Evolutionary conservation across 1,140 invertebrate species (phyloP).

Genomic region (Belonocnema kinseyi): DNA sequence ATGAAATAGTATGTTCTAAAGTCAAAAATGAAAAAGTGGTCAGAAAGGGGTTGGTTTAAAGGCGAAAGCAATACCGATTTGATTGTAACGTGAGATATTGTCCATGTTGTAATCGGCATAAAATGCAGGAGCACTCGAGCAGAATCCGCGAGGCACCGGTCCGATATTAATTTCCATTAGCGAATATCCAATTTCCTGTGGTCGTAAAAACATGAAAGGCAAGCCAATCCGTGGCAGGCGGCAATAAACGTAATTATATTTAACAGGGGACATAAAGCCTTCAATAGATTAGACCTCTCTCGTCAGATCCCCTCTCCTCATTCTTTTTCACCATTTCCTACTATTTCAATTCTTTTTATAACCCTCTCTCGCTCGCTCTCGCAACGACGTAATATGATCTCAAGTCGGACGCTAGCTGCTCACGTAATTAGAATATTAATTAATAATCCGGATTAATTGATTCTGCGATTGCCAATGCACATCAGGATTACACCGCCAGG

Average conservation of each 20-base stretch:
- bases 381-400: slow-evolving; percentile 47
- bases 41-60: neutral
- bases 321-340: slow-evolving; percentile 33
- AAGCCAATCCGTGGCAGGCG: slow-evolving; percentile 52
- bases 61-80: neutral
- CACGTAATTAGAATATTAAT: slow-evolving; percentile 65
- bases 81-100: slow-evolving; percentile 22
- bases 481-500: neutral
- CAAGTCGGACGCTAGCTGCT: slow-evolving; percentile 35
- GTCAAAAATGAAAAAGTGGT: neutral
- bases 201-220: slow-evolving; percentile 52
- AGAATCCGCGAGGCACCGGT: slow-evolving; percentile 34
- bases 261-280: slow-evolving; percentile 61
- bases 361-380: slow-evolving; percentile 31
- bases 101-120: slow-evolving; percentile 32
- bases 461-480: slow-evolving; percentile 47
- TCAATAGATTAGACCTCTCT: slow-evolving; percentile 59
- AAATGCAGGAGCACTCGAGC: slow-evolving; percentile 44
- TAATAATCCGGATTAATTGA: slow-evolving; percentile 61
- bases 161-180: slow-evolving; percentile 65
- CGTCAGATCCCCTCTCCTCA: slow-evolving; percentile 42
- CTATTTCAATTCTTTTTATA: slow-evolving; percentile 1
- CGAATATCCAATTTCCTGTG: slow-evolving; percentile 62
- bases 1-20: no score
- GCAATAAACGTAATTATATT: slow-evolving; percentile 69